These are phyloP conservation scores for Volucella inflata DNA, from an alignment of 2,888 invertebrate genomes.

Conservation along the genomic window DNA sequence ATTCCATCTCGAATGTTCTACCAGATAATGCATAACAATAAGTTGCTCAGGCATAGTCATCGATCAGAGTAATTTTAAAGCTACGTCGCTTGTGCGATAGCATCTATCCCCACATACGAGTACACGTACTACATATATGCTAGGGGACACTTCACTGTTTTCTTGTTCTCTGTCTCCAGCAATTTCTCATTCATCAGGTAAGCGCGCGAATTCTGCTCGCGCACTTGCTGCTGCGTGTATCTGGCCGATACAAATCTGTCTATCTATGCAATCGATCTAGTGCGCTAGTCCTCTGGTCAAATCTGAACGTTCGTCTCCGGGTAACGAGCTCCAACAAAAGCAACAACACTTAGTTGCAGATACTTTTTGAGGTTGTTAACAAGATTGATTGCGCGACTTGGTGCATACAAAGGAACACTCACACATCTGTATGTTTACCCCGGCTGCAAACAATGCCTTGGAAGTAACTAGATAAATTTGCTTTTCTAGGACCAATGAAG, in stretches of 20 bases:
- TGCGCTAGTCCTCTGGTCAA: constrained; percentile 20
- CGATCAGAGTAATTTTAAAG: constrained; percentile 66
- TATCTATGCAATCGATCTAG: constrained; percentile 72
- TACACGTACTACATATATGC: background rate
- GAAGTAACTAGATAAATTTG: too few relatives aligned
- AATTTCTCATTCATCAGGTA: constrained; percentile 68
- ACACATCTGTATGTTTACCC: background rate
- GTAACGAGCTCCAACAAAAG: constrained; percentile 67
- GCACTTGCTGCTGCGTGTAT: constrained; percentile 59
- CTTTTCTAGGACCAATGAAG: too few relatives aligned
- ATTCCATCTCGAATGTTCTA: constrained; percentile 63
- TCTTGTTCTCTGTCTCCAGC: constrained; percentile 21
- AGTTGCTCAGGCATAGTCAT: constrained; percentile 55
- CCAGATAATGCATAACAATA: constrained; percentile 69
- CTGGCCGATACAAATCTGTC: constrained; percentile 65
- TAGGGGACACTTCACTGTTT: constrained; percentile 55
- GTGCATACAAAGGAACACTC: constrained; percentile 63
- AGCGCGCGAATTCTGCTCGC: background rate
- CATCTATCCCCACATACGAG: constrained; percentile 54
- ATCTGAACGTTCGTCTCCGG: constrained; percentile 41
- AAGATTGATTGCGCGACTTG: constrained; percentile 77
- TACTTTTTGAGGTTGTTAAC: constrained; percentile 77
- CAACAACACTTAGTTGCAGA: constrained; percentile 2
- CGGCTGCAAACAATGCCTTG: too few relatives aligned
- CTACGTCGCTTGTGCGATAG: constrained; percentile 38